Base-by-base conservation (phyloP, 2,888 invertebrate genomes). In the Apotomis capreana region DNA sequence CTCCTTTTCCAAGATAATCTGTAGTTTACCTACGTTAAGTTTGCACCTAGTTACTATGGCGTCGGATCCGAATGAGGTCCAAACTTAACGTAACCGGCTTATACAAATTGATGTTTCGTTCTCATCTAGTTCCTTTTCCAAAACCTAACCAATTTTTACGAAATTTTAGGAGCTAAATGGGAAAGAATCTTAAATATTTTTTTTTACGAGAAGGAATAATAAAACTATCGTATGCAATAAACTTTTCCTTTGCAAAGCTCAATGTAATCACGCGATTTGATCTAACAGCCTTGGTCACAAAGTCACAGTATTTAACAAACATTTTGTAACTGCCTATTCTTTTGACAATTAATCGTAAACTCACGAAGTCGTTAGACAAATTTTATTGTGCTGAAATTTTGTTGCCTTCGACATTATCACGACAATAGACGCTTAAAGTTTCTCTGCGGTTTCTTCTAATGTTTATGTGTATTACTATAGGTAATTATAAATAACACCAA, bases 291-390 rank as follows among this genome's bases (percentile, higher is more conserved):
- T 57, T 46, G 64, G 36, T 46, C 46, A 26, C 65, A 57, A 64
- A 64, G 55, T 36, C 36, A 9, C 55, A 57, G 57, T n/a, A 44
- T 44, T 64, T 26, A 61, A 55, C 12, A 55, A 12, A 37, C 49
- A 15, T 68, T 13, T 52, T 52, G 49, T 49, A 55, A 69, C 46
- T 69, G 55, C 13, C 65, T 57, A 37, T 40, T 59, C 68, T 62
- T 69, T 69, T 37, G 15, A 49, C 55, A 69, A 69, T 69, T 57
- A 69, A 69, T 62, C 15, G 46, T 55, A 49, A 62, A 15, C 55
- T 37, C 69, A 69, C 69, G 69, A 69, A 69, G 49, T 68, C 59
- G 59, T 62, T 69, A 62, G 37, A 13, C 55, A 57, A 36, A 65
- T 57, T 57, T 46, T 26, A 65, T 69, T 69, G 69, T 69, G 10